A percentile compares a stretch with the other conserved stretches of the same genome.
phyloP scores from a whole-genome alignment of 1,140 invertebrate genomes.

The Lamellibrachia luymesi region DNA sequence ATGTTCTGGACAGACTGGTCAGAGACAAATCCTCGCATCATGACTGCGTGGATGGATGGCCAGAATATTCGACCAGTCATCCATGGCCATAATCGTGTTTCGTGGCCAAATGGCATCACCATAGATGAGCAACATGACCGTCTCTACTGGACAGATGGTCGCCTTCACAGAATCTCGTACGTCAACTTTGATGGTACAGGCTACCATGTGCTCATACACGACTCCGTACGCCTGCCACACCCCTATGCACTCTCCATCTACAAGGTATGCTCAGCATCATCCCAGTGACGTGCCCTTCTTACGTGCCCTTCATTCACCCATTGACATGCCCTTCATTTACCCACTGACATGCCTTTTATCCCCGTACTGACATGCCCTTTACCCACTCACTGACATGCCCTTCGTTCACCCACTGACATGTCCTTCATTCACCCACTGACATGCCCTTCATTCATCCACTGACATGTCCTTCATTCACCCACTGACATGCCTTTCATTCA shows the following conservation, averaged over 20 bases:
- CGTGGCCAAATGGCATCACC: slow-evolving; percentile 43
- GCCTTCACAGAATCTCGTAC: slow-evolving; percentile 31
- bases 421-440: too few species aligned
- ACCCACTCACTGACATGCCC: neutral
- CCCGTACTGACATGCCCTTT: neutral
- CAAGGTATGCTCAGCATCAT: slow-evolving; percentile 58
- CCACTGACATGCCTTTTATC: too few species aligned
- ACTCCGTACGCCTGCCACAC: slow-evolving; percentile 58
- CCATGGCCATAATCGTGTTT: slow-evolving; percentile 30
- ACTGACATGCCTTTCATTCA: too few species aligned
- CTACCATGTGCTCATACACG: slow-evolving; percentile 23
- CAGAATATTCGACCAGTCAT: slow-evolving; percentile 29
- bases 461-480: too few species aligned
- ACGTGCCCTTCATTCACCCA: neutral
- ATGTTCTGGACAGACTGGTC: slow-evolving; percentile 91
- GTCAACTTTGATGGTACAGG: slow-evolving; percentile 33
- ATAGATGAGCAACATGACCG: slow-evolving; percentile 38
- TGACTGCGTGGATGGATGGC: slow-evolving; percentile 89
- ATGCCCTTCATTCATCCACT: too few species aligned
- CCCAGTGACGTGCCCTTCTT: neutral
- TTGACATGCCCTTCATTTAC: neutral
- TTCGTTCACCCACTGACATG: neutral
- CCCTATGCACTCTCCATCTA: slow-evolving; percentile 82
- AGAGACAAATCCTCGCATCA: slow-evolving; percentile 79
- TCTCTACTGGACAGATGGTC: slow-evolving; percentile 43